Evolutionary conservation across 2,797 vertebrate species (phyloP), one percentile per base, ranked within the genome.

Genomic region (Heterohyrax brucei): DNA sequence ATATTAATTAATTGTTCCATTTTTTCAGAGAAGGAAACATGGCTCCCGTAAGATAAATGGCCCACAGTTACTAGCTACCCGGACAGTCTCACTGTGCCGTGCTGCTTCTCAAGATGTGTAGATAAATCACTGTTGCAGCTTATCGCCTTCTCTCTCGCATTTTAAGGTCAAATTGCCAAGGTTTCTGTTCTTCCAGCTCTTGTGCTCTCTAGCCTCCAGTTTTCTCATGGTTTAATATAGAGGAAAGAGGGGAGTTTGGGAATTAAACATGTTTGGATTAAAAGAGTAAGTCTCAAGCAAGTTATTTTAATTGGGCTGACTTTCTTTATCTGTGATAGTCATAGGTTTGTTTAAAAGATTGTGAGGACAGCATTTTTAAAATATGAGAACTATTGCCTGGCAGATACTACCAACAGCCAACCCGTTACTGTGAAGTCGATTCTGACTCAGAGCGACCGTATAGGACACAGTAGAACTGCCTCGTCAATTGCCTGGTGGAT

Each of bases 181-280:
- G 18, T 88, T 5, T 83, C 61, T 96, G 10, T 10, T 93, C 22
- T 96, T 95, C 90, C 24, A 88, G 85, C 66, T 30, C 44, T 53
- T 90, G 80, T 75, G 7, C 19, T 70, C 79, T 46, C 26, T 73
- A 33, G 84, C 39, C 7, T 39, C 10, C 0, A 19, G 1, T 39
- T 39, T 84, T 88, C 39, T 79, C 70, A 83, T 61, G 18, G 85
- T 88, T 85, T 80, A 70, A 30, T 64, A 19, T 75, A 76, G 7
- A 80, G 24, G 46, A 91, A 87, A 59, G 50, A 39, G 86, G 18
- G 61, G 75, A 77, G 56, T 87, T 77, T 83, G 61, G 59, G 26
- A 81, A 70, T 75, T 92, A 72, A 72, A 81, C 66, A 76, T 73
- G 61, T 39, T 77, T 94, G 30, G 16, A 19, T 89, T 72, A 62